phyloP scores from a whole-genome alignment of 2,888 invertebrate species.

The Melieria picta region DNA sequence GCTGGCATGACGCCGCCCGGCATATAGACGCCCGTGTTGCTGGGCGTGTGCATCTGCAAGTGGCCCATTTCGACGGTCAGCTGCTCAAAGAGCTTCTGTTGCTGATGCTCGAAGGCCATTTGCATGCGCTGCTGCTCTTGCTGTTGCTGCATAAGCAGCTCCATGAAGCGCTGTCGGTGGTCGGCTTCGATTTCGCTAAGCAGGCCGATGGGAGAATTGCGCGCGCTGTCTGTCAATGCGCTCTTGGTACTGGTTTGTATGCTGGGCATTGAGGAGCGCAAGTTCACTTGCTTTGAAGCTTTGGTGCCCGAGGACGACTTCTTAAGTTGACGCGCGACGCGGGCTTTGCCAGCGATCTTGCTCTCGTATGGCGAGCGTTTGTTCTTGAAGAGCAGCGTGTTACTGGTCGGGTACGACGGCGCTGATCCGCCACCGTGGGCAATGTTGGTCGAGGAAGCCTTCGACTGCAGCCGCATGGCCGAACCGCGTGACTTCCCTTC shows the following conservation, averaged over 20 bases:
- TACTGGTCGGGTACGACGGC: slow-evolving; percentile 1
- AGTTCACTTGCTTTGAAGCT: slow-evolving; percentile 30
- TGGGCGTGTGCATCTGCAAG: slow-evolving; percentile 37
- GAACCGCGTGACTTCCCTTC: slow-evolving; percentile 46
- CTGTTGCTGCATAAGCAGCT: slow-evolving; percentile 73
- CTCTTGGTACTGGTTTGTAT: slow-evolving; percentile 15
- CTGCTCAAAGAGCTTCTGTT: slow-evolving; percentile 69
- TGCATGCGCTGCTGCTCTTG: slow-evolving; percentile 73
- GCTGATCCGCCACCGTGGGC: not conserved
- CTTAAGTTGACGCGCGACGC: slow-evolving; percentile 39
- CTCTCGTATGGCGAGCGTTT: slow-evolving; percentile 44
- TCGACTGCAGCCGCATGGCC: slow-evolving; percentile 17
- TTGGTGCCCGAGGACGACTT: slow-evolving; percentile 26
- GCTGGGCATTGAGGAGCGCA: slow-evolving; percentile 25
- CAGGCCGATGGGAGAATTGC: not conserved
- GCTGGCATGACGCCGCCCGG: not conserved
- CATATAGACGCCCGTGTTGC: not conserved
- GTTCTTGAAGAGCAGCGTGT: slow-evolving; percentile 26
- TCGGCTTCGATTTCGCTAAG: slow-evolving; percentile 69
- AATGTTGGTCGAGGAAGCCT: slow-evolving; percentile 17
- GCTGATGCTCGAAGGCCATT: slow-evolving; percentile 74
- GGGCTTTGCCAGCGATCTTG: slow-evolving; percentile 38
- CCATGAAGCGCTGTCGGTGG: slow-evolving; percentile 73
- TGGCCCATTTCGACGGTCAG: slow-evolving; percentile 53
- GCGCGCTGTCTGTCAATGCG: not conserved